Percentiles rank a stretch among this genome's conserved stretches.
These are phyloP conservation scores for Megalopta genalis DNA, from an alignment of 1,140 invertebrate genomes.

Conservation along the genomic window DNA sequence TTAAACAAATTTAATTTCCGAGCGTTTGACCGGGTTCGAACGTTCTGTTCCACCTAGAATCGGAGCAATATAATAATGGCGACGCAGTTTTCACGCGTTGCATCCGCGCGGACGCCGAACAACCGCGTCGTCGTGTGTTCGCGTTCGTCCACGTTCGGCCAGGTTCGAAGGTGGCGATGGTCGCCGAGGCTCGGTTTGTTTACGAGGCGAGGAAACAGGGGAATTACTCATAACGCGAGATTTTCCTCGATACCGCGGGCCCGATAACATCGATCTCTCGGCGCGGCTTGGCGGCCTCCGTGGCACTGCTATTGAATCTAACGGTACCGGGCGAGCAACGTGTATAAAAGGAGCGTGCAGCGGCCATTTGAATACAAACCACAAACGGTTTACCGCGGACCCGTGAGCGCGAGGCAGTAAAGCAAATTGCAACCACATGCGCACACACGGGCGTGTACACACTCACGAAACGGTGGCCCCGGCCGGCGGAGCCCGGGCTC, in stretches of 20 bases:
- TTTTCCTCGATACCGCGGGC: constrained; percentile 2
- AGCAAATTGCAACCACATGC: constrained; percentile 56
- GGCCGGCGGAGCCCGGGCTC: neutral
- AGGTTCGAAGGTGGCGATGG: no score
- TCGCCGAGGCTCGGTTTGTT: neutral
- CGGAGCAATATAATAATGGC: no score
- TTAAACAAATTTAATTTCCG: no score
- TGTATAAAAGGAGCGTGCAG: constrained; percentile 35
- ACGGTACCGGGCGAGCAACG: constrained; percentile 15
- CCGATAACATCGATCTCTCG: constrained; percentile 27
- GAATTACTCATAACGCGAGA: constrained; percentile 37
- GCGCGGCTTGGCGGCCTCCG: neutral
- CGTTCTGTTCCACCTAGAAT: no score
- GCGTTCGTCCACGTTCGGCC: no score
- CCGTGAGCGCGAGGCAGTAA: constrained; percentile 21
- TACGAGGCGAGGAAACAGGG: constrained; percentile 1
- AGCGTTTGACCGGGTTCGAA: no score
- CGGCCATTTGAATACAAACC: constrained; percentile 54
- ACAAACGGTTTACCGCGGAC: constrained; percentile 39
- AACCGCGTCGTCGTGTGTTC: no score
- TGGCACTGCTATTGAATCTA: constrained; percentile 22
- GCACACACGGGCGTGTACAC: neutral
- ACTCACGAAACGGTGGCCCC: neutral
- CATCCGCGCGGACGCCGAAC: no score
- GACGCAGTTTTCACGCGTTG: no score